Evolutionary conservation across 2,888 invertebrate genomes (phyloP).

Genomic region (Schizotus pectinicornis): DNA sequence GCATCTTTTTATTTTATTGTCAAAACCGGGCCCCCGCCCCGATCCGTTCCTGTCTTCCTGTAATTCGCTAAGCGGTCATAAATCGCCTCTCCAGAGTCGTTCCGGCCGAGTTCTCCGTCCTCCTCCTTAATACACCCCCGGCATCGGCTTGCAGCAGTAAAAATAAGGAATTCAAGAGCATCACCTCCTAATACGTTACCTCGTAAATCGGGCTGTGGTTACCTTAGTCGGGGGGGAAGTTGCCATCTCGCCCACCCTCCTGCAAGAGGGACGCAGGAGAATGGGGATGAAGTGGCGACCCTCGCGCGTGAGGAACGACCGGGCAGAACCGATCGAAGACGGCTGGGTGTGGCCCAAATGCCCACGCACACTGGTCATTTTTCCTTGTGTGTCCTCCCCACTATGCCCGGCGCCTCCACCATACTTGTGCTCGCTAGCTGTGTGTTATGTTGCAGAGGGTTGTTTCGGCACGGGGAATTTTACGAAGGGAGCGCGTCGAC

Average conservation of each 20-base stretch:
- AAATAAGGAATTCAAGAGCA: slow-evolving; percentile 19
- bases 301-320: slow-evolving; percentile 58
- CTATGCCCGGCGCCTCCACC: slow-evolving; percentile 25
- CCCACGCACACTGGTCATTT: slow-evolving; percentile 54
- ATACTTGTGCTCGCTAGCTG: neutral
- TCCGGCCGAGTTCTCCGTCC: neutral
- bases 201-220: slow-evolving; percentile 48
- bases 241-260: slow-evolving; percentile 41
- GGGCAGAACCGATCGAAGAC: slow-evolving; percentile 59
- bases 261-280: slow-evolving; percentile 43
- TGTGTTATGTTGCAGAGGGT: neutral
- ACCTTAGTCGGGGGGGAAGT: slow-evolving; percentile 44
- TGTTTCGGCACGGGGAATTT: neutral
- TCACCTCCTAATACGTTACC: slow-evolving; percentile 31
- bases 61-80: too few relatives aligned
- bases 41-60: too few relatives aligned
- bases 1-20: too few relatives aligned
- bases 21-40: too few relatives aligned
- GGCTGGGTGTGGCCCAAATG: slow-evolving; percentile 57
- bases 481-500: neutral
- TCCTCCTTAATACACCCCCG: slow-evolving; percentile 17
- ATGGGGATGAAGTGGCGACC: slow-evolving; percentile 49
- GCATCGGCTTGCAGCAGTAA: too few relatives aligned
- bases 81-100: too few relatives aligned
- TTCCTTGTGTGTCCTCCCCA: slow-evolving; percentile 21